Percentiles rank a stretch among this genome's conserved stretches.
Conservation (phyloP, 2,888 invertebrate genomes). For the Phanerotoma sp. region DNA sequence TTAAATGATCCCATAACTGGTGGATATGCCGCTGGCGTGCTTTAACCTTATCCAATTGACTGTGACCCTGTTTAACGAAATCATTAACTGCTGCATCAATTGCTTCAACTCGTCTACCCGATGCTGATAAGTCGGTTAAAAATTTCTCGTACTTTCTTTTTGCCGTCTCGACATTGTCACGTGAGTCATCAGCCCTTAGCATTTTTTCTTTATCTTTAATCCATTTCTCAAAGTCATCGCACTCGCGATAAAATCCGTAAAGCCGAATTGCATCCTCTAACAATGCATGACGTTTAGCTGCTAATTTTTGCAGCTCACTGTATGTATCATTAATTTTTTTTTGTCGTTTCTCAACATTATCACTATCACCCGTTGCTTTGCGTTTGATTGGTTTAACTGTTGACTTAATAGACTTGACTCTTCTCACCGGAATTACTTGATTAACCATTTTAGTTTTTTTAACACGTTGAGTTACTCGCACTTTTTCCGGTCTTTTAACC, state of each 20-base stretch:
- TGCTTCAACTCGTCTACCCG: conserved; percentile 85
- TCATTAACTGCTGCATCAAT: conserved; percentile 86
- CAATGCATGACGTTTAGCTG: conserved; percentile 76
- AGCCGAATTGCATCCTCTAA: conserved; percentile 90
- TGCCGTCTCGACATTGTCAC: conserved; percentile 88
- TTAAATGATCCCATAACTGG: conserved; percentile 84
- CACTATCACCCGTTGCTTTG: conserved; percentile 63
- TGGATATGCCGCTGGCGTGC: conserved; percentile 80
- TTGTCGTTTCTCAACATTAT: conserved; percentile 79
- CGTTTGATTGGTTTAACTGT: conserved; percentile 53
- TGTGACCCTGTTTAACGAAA: conserved; percentile 81
- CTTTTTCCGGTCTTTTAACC: conserved; percentile 81
- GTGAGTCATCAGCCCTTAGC: conserved; percentile 77
- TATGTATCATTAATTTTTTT: conserved; percentile 80
- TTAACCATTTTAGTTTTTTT: conserved; percentile 88
- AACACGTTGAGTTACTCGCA: conserved; percentile 80
- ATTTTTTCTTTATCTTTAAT: conserved; percentile 93
- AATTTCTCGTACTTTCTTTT: conserved; percentile 97
- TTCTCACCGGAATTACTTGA: conserved; percentile 79
- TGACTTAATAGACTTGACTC: conserved; percentile 60
- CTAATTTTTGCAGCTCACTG: conserved; percentile 76
- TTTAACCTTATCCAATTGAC: conserved; percentile 78
- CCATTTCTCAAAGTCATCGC: conserved; percentile 98
- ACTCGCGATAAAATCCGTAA: conserved; percentile 93
- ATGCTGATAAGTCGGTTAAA: conserved; percentile 92